Evolutionary conservation across 2,797 vertebrate genomes (phyloP), one percentile per base, ranked within the genome.

Genomic region (Lacerta bilineata): DNA sequence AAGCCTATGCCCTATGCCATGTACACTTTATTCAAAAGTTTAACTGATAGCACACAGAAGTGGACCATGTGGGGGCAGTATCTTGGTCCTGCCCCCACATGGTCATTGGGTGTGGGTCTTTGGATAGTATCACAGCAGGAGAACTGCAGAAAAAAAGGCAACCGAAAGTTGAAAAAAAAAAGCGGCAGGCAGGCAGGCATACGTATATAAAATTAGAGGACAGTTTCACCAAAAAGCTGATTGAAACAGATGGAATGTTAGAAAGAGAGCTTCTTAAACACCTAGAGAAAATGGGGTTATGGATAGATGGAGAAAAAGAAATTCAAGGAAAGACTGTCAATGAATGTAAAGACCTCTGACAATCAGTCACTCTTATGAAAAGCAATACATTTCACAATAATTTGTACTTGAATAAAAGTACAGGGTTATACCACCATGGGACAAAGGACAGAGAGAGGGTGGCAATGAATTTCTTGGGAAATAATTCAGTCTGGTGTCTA

Each of bases 331-430:
- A 77, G 59, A 10, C 75, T 77, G 13, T 33, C 83, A 77, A 29
- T 75, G 50, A 75, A 77, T 33, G 27, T 39, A 77, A 43, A 64
- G 20, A 36, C 7, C 20, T 66, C 59, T 43, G 27, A 46, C 27
- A 85, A 76, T 61, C 61, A 50, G 41, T 46, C 61, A 78, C 64
- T 9, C 23, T 72, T 80, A 59, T 80, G 9, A 71, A 87, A 87
- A 80, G 68, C 66, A 41, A 87, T 79, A 13, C 85, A 59, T 69
- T 87, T 87, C 85, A 80, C 8, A 87, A 59, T 87, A 72, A 87
- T 80, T 25, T 72, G 55, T 36, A 79, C 3, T 39, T 69, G 64
- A 78, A 86, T 33, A 78, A 87, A 80, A 77, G 43, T 71, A 36
- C n/a, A 46, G 64, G 79, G 50, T n/a, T 61, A 81, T 5, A 74